Base-by-base conservation (phyloP, 1,140 invertebrate species). In the Caenorhabditis brenneri region DNA sequence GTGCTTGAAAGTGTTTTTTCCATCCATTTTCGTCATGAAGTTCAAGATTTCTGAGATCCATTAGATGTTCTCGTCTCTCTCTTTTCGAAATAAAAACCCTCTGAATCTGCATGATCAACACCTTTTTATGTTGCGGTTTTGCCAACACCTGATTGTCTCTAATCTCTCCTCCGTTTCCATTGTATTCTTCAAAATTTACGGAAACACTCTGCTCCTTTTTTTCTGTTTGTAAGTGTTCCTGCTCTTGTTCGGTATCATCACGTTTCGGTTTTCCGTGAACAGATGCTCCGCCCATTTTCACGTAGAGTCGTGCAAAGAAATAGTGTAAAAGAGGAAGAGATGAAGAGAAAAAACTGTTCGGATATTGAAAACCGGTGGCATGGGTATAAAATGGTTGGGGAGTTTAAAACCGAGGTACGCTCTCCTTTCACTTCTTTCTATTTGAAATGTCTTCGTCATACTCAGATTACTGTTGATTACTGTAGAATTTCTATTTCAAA, bases 231-330 rank as follows among this genome's bases (percentile, higher is more conserved):
- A n/a, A n/a, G n/a, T 58, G 53, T 65, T 12, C 33, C n/a, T 74
- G 65, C 65, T 74, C 65, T 15, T 65, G 58, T 65, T 65, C 58
- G 15, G 65, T 74, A 74, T 74, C 65, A 74, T 74, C 65, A 74
- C 65, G 65, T 74, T 74, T 74, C 36, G 29, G 33, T n/a, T 74
- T 74, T 39, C 36, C 65, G 36, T 65, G 58, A 51, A 7, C 6
- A n/a, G 49, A 42, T 10, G 15, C 53, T 33, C 58, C 65, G 36
- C 36, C 65, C n/a, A n/a, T 39, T 46, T 74, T 15, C 58, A 65
- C 58, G 58, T 65, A 65, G 36, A 33, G 15, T n/a, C 3, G 24
- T 74, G n/a, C 33, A 2, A 74, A 10, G 12, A 42, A 74, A 74
- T 31, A 74, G 33, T 46, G n/a, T 74, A 4, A 15, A 24, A 74